These are phyloP conservation scores for Xestia rhomboidea DNA, from an alignment of 2,888 invertebrate genomes.

Conservation along the genomic window DNA sequence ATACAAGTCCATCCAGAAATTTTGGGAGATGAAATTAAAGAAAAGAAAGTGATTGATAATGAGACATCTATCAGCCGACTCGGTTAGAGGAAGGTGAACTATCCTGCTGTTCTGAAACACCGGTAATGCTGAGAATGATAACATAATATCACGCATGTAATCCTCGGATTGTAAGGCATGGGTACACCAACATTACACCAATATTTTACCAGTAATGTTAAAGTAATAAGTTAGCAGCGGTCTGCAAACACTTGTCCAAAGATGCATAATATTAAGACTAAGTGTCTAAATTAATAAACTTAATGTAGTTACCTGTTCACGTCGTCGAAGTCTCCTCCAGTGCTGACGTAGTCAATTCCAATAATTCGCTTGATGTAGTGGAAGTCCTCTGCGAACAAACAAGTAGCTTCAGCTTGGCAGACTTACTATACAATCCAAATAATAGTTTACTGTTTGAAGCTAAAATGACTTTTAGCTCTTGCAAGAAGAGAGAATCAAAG, in stretches of 20 bases:
- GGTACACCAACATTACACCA: neutral
- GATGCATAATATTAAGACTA: neutral
- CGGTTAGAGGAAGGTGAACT: neutral
- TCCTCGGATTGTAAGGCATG: neutral
- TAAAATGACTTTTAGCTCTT: neutral
- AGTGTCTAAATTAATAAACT: neutral
- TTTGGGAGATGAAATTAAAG: neutral
- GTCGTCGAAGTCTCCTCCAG: slow-evolving; percentile 92
- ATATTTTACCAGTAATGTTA: neutral
- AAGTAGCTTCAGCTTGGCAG: slow-evolving; percentile 19
- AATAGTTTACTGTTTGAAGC: neutral
- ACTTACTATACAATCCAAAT: neutral
- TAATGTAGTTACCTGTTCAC: slow-evolving; percentile 89
- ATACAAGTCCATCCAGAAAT: too few relatives aligned
- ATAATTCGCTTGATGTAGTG: slow-evolving; percentile 91
- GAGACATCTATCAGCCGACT: rapidly evolving
- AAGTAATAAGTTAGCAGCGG: neutral
- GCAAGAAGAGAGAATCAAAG: neutral
- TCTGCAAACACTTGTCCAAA: neutral
- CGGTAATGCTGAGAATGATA: neutral
- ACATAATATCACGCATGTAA: neutral
- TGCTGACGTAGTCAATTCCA: slow-evolving; percentile 91
- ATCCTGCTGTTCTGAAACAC: neutral
- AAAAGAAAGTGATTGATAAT: neutral
- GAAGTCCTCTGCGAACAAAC: slow-evolving; percentile 88